Evolutionary conservation across 2,888 invertebrate genomes (phyloP).

Genomic region (Folsomia candida): DNA sequence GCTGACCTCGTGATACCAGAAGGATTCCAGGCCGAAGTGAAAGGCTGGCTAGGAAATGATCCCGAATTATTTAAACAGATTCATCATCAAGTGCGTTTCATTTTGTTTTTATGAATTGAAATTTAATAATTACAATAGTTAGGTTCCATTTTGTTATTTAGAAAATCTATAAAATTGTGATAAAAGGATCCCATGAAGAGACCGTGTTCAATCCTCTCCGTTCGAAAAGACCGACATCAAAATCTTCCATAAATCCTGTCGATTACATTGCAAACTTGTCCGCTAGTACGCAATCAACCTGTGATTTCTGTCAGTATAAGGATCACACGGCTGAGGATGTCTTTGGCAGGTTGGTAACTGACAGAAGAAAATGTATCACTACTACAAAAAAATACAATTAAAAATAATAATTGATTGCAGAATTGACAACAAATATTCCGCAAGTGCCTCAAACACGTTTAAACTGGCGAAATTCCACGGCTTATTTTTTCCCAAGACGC

Average conservation of each 20-base stretch:
- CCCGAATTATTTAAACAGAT: slow-evolving; percentile 38
- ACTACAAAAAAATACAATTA: no score
- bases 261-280: slow-evolving; percentile 51
- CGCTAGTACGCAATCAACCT: slow-evolving; percentile 50
- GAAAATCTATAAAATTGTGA: slow-evolving; percentile 47
- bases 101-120: not conserved
- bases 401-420: no score
- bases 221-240: slow-evolving; percentile 45
- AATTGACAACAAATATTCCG: slow-evolving; percentile 53
- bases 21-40: slow-evolving; percentile 39
- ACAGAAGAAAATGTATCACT: no score
- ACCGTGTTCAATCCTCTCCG: slow-evolving; percentile 50
- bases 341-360: slow-evolving; percentile 54
- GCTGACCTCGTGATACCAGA: slow-evolving; percentile 35
- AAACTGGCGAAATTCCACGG: slow-evolving; percentile 56
- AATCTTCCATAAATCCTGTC: slow-evolving; percentile 37
- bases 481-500: slow-evolving; percentile 54
- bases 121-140: no score
- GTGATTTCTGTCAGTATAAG: slow-evolving; percentile 55
- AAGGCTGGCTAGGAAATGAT: slow-evolving; percentile 42
- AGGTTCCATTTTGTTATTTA: slow-evolving; percentile 30
- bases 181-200: slow-evolving; percentile 44
- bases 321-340: slow-evolving; percentile 54
- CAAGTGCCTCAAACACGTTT: slow-evolving; percentile 56
- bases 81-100: slow-evolving; percentile 36